phyloP scores from a whole-genome alignment of 2,113 vertebrate genomes.

The Loxodonta africana region DNA sequence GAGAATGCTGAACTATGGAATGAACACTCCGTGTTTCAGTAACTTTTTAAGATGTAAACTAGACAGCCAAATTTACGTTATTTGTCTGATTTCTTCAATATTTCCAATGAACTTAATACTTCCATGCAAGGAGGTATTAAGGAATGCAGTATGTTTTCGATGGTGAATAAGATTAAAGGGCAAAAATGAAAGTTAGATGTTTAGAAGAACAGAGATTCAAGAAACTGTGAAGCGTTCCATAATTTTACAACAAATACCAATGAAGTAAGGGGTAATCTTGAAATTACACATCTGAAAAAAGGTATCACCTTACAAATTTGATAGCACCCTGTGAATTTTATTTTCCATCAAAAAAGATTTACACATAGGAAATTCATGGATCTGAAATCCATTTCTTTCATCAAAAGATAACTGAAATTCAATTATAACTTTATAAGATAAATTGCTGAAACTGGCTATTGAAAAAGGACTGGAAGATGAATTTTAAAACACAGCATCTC shows the following conservation, averaged over 20 bases:
- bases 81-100: background rate
- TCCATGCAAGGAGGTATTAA: background rate
- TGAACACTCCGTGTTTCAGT: background rate
- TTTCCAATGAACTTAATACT: background rate
- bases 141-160: background rate
- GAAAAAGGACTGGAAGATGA: background rate
- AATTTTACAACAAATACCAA: background rate
- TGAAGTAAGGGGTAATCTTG: background rate
- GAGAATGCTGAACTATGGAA: background rate
- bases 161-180: background rate
- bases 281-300: background rate
- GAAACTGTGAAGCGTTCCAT: background rate
- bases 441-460: background rate
- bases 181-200: background rate
- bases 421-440: background rate
- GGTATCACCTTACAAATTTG: background rate
- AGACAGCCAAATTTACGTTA: background rate
- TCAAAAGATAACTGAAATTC: background rate
- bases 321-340: background rate
- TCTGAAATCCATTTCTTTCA: background rate
- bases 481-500: background rate
- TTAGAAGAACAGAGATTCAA: background rate
- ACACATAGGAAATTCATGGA: background rate
- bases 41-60: conserved; percentile 3
- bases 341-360: background rate